Evolutionary conservation across 92 coral and sea anemone genomes (phyloP).

Genomic region (Porites rus): DNA sequence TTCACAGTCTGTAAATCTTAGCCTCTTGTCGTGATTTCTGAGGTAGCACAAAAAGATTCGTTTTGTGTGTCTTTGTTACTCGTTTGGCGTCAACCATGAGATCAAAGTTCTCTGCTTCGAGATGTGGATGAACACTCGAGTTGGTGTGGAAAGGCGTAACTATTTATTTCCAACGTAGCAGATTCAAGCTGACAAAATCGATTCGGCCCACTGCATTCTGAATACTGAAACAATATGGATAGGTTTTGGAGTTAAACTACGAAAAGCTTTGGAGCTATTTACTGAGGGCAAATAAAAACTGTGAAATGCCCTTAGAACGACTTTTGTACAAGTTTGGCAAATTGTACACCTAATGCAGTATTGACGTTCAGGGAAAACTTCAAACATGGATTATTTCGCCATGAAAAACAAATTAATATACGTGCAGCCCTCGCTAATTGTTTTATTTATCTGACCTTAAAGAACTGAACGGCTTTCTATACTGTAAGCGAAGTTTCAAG

Average conservation of each 20-base stretch:
- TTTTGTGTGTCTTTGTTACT: neutral
- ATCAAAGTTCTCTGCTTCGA: neutral
- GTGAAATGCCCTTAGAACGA: neutral
- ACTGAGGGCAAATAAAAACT: neutral
- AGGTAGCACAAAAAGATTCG: constrained; percentile 3
- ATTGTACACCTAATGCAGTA: neutral
- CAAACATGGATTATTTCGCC: neutral
- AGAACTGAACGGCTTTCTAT: neutral
- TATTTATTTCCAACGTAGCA: neutral
- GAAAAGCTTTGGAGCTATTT: neutral
- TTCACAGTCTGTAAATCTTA: neutral
- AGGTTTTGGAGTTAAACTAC: neutral
- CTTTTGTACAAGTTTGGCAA: neutral
- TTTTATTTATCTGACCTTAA: neutral
- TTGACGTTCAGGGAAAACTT: neutral
- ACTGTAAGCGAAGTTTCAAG: neutral
- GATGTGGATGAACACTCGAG: neutral
- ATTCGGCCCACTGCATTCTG: neutral
- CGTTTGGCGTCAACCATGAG: neutral
- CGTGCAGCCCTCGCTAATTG: constrained; percentile 14
- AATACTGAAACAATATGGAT: neutral
- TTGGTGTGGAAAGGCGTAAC: neutral
- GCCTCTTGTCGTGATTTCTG: neutral
- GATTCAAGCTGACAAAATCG: constrained; percentile 4
- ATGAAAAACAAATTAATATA: constrained; percentile 13